These are phyloP conservation scores for Eupithecia inturbata DNA, from an alignment of 2,888 invertebrate genomes.

Conservation along the genomic window DNA sequence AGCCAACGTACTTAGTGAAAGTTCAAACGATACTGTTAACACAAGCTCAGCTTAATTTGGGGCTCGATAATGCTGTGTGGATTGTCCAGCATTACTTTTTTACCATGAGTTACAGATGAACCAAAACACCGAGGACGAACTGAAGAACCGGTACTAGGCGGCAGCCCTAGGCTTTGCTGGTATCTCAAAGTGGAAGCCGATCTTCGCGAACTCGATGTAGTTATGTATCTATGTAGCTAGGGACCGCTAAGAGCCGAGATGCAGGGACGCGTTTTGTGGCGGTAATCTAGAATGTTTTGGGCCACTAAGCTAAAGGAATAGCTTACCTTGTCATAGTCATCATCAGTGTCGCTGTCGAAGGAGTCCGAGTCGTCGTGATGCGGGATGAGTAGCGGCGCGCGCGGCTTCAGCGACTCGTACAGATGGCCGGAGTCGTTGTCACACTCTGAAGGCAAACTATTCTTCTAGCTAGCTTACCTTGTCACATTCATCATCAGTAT, in stretches of 20 bases:
- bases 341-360: constrained; percentile 88
- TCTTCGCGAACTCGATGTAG: not conserved
- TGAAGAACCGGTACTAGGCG: no score
- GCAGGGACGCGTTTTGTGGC: no score
- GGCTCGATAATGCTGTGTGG: no score
- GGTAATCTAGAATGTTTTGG: no score
- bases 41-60: no score
- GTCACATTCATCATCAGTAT: constrained; percentile 83
- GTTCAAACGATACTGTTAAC: not conserved
- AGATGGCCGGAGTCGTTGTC: constrained; percentile 88
- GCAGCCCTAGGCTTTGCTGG: not conserved
- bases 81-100: no score
- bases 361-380: constrained; percentile 87
- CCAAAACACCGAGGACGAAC: no score
- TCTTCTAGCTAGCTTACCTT: constrained; percentile 54
- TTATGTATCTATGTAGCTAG: not conserved
- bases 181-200: not conserved
- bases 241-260: no score
- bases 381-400: constrained; percentile 44
- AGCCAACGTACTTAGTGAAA: not conserved
- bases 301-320: not conserved
- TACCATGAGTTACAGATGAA: not conserved
- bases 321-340: constrained; percentile 72
- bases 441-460: constrained; percentile 75
- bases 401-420: constrained; percentile 86